A percentile compares a stretch with the other conserved stretches of the same genome.
Conservation (phyloP, 2,113 vertebrate species). For the Terrapene triunguis region DNA sequence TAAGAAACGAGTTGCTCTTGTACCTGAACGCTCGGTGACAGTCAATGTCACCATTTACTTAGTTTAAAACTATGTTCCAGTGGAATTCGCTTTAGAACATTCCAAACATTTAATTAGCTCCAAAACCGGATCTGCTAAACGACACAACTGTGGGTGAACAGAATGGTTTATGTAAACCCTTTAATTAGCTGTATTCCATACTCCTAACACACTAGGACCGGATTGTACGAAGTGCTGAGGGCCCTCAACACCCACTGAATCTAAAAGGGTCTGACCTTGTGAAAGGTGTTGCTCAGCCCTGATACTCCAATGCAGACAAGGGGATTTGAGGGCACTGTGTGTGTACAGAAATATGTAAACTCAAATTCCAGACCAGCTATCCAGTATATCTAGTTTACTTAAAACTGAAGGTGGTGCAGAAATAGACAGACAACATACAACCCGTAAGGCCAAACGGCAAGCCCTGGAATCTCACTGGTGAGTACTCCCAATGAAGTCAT, state of each 20-base stretch:
- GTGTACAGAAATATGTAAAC: rapidly evolving
- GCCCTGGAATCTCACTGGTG: neutral
- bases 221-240: rapidly evolving
- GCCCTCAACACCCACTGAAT: neutral
- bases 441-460: neutral
- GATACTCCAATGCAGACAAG: neutral
- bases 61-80: neutral
- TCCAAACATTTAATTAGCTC: neutral
- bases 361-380: neutral
- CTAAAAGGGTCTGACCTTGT: neutral
- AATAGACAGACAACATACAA: neutral
- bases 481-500: neutral
- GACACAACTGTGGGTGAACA: neutral
- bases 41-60: neutral
- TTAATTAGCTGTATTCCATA: neutral
- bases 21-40: constrained; percentile 8
- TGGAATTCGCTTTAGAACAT: neutral
- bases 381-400: neutral
- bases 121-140: neutral
- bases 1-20: constrained; percentile 47
- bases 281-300: rapidly evolving
- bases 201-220: neutral
- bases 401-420: neutral
- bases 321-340: rapidly evolving
- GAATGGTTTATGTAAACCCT: neutral